Evolutionary conservation across 2,113 vertebrate species (phyloP).

Genomic region (Myotis yumanensis): DNA sequence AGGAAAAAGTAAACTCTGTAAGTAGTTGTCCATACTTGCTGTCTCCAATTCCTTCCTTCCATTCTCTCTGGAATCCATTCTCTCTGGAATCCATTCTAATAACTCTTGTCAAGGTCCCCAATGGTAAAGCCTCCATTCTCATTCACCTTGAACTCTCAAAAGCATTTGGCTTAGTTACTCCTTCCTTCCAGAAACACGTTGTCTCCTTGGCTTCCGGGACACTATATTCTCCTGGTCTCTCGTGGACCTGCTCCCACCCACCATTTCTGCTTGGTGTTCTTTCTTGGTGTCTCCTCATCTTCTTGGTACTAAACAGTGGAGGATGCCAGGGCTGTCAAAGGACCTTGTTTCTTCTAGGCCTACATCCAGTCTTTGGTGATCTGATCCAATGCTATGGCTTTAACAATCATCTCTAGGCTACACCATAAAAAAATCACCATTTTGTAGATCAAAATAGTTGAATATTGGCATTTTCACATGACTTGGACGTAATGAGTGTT

Average conservation of each 20-base stretch:
- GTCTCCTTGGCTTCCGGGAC: neutral
- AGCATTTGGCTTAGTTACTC: neutral
- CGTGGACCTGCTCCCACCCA: rapidly evolving
- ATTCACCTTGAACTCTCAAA: neutral
- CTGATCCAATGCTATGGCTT: neutral
- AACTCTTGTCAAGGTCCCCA: neutral
- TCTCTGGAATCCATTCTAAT: neutral
- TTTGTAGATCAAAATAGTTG: neutral
- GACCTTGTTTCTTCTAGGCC: neutral
- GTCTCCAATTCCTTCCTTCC: neutral
- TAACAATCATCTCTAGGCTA: neutral
- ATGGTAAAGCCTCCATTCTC: neutral
- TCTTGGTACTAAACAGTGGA: neutral
- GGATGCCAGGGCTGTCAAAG: neutral
- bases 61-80: neutral
- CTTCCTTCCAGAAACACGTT: neutral
- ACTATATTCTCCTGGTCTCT: neutral
- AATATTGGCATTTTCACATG: neutral
- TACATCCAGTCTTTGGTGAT: neutral
- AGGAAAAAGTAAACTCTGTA: neutral
- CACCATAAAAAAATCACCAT: neutral
- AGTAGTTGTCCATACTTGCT: neutral
- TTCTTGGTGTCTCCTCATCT: neutral
- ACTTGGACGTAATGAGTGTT: neutral
- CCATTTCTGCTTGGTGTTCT: neutral